These are phyloP conservation scores for Ephialtes manifestator DNA, from an alignment of 2,888 invertebrate species.

Conservation along the genomic window DNA sequence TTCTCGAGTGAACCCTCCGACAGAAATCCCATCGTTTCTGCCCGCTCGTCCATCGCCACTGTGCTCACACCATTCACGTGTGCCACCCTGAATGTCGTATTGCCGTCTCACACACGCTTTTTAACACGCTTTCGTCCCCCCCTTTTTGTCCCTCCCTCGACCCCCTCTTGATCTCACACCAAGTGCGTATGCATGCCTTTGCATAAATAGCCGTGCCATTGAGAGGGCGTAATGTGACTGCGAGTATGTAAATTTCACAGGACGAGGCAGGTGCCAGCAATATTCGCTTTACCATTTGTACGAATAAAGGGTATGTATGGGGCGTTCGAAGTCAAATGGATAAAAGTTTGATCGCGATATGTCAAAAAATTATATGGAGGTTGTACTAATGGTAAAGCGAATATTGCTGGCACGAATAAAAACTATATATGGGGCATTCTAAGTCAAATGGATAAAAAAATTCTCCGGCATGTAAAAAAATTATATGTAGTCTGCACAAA, in stretches of 20 bases:
- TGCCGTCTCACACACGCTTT: conserved; percentile 24
- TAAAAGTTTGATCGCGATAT: too few species aligned
- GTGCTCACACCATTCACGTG: conserved; percentile 46
- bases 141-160: too few species aligned
- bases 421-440: background rate
- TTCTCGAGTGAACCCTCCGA: conserved; percentile 45
- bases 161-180: conserved; percentile 23
- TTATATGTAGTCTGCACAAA: too few species aligned
- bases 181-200: conserved; percentile 53
- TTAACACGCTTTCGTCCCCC: conserved; percentile 5
- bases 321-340: too few species aligned
- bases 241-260: conserved; percentile 50
- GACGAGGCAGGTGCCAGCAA: conserved; percentile 36
- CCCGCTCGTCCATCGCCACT: conserved; percentile 44
- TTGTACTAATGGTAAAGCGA: too few species aligned
- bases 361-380: too few species aligned
- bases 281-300: conserved; percentile 6
- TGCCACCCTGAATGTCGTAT: conserved; percentile 38
- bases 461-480: too few species aligned
- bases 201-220: conserved; percentile 61
- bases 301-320: too few species aligned
- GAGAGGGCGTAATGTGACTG: conserved; percentile 50
- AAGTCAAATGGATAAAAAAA: too few species aligned
- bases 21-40: conserved; percentile 34
- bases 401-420: too few species aligned